phyloP scores from a whole-genome alignment of 2,113 vertebrate species.

The Dipodomys merriami region DNA sequence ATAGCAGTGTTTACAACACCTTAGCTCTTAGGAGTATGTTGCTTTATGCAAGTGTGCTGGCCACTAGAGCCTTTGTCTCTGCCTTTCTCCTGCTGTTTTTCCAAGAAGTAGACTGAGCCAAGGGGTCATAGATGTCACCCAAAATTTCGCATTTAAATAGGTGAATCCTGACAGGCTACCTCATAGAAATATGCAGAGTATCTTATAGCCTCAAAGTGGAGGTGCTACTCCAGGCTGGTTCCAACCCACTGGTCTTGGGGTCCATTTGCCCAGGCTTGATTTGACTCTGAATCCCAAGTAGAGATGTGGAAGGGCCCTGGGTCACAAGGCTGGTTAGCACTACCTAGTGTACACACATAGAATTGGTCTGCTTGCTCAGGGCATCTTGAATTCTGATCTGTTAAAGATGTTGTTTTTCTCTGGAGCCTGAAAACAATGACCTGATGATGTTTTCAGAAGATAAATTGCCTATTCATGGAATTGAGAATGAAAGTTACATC shows the following conservation, averaged over 20 bases:
- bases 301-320: neutral
- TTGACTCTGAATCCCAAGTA: neutral
- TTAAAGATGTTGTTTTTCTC: neutral
- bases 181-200: neutral
- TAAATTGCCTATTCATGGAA: neutral
- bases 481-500: neutral
- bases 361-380: neutral
- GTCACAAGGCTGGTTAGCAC: neutral
- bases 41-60: neutral
- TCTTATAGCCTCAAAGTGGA: neutral
- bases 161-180: neutral
- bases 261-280: neutral
- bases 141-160: neutral
- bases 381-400: neutral
- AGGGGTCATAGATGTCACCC: neutral
- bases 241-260: neutral
- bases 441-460: conserved; percentile 2
- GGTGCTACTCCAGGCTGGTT: neutral
- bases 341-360: neutral
- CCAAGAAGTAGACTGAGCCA: neutral
- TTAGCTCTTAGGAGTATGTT: neutral
- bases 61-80: neutral
- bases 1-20: neutral
- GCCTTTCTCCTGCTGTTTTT: neutral
- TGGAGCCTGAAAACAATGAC: conserved; percentile 15